Percentiles rank a stretch among this genome's conserved stretches.
phyloP scores from a whole-genome alignment of 2,797 vertebrate species.

The Alcedo atthis region DNA sequence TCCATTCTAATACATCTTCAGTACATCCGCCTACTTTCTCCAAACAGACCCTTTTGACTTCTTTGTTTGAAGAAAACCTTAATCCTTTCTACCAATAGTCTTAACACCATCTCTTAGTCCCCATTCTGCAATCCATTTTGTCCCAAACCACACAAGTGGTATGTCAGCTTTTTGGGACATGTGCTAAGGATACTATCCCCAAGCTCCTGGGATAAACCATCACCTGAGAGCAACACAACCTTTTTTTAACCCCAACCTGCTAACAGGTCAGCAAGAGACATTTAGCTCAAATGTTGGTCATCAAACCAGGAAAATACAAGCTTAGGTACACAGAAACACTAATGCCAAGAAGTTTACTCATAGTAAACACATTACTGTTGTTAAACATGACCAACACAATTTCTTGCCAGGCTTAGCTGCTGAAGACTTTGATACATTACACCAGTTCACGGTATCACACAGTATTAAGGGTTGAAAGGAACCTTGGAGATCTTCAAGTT shows the following conservation, averaged over 20 bases:
- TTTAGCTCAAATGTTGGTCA: not conserved
- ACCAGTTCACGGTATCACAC: not conserved
- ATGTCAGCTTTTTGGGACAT: not conserved
- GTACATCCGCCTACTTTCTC: not conserved
- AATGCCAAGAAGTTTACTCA: not conserved
- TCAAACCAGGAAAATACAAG: not conserved
- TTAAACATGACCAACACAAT: not conserved
- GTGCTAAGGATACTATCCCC: not conserved
- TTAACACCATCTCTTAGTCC: not conserved
- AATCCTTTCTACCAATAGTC: not conserved
- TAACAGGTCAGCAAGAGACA: not conserved
- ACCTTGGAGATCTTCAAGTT: too few relatives aligned
- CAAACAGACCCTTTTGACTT: not conserved
- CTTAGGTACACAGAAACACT: not conserved
- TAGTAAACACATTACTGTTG: not conserved
- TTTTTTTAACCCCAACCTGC: not conserved
- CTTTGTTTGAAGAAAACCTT: not conserved
- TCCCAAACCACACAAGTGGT: not conserved
- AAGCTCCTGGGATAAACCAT: not conserved
- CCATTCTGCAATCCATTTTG: not conserved
- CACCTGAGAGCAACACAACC: not conserved
- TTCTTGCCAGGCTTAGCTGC: not conserved
- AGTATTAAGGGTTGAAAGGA: too few relatives aligned
- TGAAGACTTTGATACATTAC: not conserved
- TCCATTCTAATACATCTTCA: rapidly evolving